Conservation (phyloP, 2,888 invertebrate genomes). For the Leptopterna dolabrata region DNA sequence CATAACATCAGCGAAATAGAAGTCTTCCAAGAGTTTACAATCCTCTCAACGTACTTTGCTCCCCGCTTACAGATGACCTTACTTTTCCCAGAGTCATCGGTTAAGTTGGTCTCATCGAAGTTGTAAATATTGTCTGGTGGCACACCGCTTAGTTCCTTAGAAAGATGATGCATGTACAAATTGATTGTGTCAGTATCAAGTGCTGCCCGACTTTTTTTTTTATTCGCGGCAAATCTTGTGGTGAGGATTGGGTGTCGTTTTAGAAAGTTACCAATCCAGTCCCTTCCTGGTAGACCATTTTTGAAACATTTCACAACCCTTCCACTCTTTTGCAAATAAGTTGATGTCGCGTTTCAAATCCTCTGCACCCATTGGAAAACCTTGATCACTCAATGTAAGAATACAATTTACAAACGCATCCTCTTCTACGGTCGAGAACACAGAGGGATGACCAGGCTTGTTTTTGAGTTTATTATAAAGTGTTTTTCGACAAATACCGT, state of each 20-base stretch:
- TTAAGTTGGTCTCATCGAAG: constrained; percentile 55
- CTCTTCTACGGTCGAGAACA: too few species aligned
- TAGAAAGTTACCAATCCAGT: constrained; percentile 45
- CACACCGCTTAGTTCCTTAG: neutral
- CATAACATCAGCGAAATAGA: too few species aligned
- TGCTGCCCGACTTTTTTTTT: constrained; percentile 45
- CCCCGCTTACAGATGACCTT: constrained; percentile 59
- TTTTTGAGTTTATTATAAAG: too few species aligned
- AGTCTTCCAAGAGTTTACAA: too few species aligned
- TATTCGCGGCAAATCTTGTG: constrained; percentile 30
- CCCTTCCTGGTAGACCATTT: constrained; percentile 60
- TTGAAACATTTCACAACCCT: constrained; percentile 59
- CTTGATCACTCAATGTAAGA: too few species aligned
- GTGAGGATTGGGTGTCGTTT: constrained; percentile 33
- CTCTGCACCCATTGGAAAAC: too few species aligned
- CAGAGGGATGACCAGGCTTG: too few species aligned
- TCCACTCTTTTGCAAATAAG: too few species aligned
- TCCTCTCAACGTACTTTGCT: constrained; percentile 59
- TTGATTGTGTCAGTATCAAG: constrained; percentile 24
- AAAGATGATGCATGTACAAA: neutral
- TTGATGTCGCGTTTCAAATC: too few species aligned
- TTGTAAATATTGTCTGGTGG: constrained; percentile 46
- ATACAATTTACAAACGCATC: too few species aligned
- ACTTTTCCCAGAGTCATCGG: constrained; percentile 54
- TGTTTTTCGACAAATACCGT: too few species aligned